Percentiles rank a stretch among this genome's conserved stretches.
Evolutionary conservation across 2,888 invertebrate species (phyloP).

Genomic region (Erebia palarica): DNA sequence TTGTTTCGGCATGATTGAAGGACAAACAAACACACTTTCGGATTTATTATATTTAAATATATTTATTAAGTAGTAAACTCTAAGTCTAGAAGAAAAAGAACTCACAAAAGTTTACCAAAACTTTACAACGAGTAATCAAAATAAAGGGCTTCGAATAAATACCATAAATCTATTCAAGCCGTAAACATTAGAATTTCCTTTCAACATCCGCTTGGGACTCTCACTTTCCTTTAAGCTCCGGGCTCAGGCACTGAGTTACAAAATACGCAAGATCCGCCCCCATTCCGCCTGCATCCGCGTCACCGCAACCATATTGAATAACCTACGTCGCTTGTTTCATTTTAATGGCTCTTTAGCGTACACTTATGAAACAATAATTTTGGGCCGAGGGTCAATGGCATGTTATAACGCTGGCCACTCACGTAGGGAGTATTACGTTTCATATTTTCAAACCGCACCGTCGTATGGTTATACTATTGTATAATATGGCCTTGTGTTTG

Average conservation of each 20-base stretch:
- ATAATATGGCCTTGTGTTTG: too few relatives aligned
- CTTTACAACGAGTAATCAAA: not conserved
- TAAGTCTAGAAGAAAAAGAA: too few relatives aligned
- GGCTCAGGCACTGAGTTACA: conserved; percentile 52
- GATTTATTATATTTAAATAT: not conserved
- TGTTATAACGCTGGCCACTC: conserved; percentile 29
- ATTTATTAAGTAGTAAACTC: not conserved
- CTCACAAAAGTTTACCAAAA: conserved; percentile 4
- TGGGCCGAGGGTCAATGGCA: conserved; percentile 34
- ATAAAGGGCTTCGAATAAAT: not conserved
- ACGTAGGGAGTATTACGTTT: conserved; percentile 20
- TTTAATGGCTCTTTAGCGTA: conserved; percentile 48
- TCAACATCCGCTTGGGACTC: conserved; percentile 51
- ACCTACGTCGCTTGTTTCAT: conserved; percentile 55
- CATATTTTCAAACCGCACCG: not conserved
- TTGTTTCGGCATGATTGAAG: too few relatives aligned
- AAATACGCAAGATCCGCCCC: conserved; percentile 60
- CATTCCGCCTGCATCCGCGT: conserved; percentile 52
- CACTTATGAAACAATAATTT: conserved; percentile 35
- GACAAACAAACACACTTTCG: too few relatives aligned
- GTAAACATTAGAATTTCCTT: conserved; percentile 31
- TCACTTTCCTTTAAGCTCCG: conserved; percentile 56
- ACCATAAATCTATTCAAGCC: conserved; percentile 10
- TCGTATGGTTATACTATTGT: not conserved
- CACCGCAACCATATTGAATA: conserved; percentile 47